A percentile compares a stretch with the other conserved stretches of the same genome.
These are phyloP conservation scores for Pollenia griseotomentosa DNA, from an alignment of 2,888 invertebrate species.

Conservation along the genomic window DNA sequence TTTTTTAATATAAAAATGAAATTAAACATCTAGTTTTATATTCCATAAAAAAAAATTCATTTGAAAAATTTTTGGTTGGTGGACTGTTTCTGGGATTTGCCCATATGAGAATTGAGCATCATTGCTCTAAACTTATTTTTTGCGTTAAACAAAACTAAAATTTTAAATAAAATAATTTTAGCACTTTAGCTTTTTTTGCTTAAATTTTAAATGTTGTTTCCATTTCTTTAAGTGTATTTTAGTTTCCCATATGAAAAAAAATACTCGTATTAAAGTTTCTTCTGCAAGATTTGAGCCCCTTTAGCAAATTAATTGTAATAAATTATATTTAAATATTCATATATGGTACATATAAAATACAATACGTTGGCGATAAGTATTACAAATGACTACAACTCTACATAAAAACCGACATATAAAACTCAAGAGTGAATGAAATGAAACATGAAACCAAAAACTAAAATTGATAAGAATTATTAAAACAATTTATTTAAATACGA, in stretches of 20 bases:
- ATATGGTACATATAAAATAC: neutral
- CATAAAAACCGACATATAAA: neutral
- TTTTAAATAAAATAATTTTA: too few relatives aligned
- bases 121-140: too few relatives aligned
- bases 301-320: conserved; percentile 50
- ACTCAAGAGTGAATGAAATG: neutral
- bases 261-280: neutral
- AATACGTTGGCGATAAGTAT: conserved; percentile 24
- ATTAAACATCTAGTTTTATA: too few relatives aligned
- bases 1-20: too few relatives aligned
- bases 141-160: too few relatives aligned
- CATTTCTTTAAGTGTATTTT: conserved; percentile 42
- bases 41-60: too few relatives aligned
- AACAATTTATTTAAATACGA: neutral
- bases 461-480: conserved; percentile 59
- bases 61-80: too few relatives aligned
- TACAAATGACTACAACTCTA: conserved; percentile 5
- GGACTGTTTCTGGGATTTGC: too few relatives aligned
- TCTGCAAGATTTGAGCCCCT: conserved; percentile 38
- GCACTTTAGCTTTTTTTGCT: too few relatives aligned
- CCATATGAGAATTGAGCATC: too few relatives aligned
- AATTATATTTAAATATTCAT: conserved; percentile 13
- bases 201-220: too few relatives aligned
- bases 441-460: neutral
- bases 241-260: neutral